Conservation (phyloP, 2,113 vertebrate genomes). For the Naja naja region DNA sequence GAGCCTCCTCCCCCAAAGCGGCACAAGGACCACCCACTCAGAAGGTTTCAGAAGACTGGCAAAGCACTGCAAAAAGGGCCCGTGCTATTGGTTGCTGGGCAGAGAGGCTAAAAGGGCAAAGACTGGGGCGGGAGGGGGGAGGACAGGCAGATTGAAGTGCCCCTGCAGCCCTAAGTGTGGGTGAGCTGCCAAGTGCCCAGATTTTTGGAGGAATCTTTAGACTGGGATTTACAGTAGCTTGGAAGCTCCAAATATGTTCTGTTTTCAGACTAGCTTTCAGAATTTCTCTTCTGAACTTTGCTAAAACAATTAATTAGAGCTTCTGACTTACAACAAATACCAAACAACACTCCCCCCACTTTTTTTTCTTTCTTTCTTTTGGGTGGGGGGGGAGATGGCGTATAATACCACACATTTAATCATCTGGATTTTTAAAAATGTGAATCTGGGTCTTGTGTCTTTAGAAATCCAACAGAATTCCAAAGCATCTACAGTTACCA, state of each 20-base stretch:
- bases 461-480: neutral
- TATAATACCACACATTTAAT: neutral
- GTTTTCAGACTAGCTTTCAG: neutral
- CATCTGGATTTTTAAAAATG: neutral
- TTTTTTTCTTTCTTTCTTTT: neutral
- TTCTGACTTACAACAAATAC: neutral
- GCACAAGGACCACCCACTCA: neutral
- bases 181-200: neutral
- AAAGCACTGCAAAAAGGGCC: no score
- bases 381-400: neutral
- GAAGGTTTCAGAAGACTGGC: no score
- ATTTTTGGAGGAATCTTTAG: neutral
- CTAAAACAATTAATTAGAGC: neutral
- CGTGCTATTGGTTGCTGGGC: neutral
- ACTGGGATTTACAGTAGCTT: neutral
- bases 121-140: neutral
- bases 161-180: neutral
- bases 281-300: neutral
- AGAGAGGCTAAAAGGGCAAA: neutral
- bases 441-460: neutral
- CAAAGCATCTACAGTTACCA: neutral
- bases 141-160: neutral
- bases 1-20: neutral
- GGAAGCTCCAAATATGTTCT: neutral
- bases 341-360: neutral